Evolutionary conservation across 2,797 vertebrate genomes (phyloP), one percentile per base, ranked within the genome.

Genomic region (Dromococcyx pavoninus): DNA sequence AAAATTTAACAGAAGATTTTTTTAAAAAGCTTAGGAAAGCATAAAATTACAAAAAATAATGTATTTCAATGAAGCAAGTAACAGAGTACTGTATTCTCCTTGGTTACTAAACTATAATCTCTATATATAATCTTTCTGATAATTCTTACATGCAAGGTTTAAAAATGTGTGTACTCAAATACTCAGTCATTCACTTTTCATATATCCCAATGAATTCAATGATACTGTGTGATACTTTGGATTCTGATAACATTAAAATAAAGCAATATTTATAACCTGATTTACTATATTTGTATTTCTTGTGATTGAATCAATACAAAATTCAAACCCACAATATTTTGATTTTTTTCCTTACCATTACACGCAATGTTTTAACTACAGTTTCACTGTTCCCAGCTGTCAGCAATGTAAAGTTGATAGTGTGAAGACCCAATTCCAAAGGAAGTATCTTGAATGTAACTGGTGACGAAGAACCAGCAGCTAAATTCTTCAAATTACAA

Each of bases 381-480:
- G 91, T 93, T 92, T 99, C 99, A 11, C 5, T 89, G 44, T 91
- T 91, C 2, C 23, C 0, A 0, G 3, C 21, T 10, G 97, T 97
- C 53, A 61, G 91, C 79, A 99, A 70, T 1, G 98, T 98, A 46
- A 99, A 99, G 95, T 95, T 99, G 93, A 99, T 93, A 2, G 88
- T 97, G 96, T 99, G 99, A 30, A 98, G 97, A 12, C 99, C 99
- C 1, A 97, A 28, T 85, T 99, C 98, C 96, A 99, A 94, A 1
- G 98, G 99, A 93, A 99, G 97, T 44, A 99, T 89, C 11, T 91
- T 98, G 95, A 99, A 99, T 7, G 70, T 92, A 46, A 99, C 96
- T 6, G 76, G 25, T 6, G 72, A 84, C 11, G 96, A 98, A 1
- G 97, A 98, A 1, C 51, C 80, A 2, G 90, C 95, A 4, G 82